Evolutionary conservation across 2,888 invertebrate species (phyloP).

Genomic region (Drosophila multiciliata): DNA sequence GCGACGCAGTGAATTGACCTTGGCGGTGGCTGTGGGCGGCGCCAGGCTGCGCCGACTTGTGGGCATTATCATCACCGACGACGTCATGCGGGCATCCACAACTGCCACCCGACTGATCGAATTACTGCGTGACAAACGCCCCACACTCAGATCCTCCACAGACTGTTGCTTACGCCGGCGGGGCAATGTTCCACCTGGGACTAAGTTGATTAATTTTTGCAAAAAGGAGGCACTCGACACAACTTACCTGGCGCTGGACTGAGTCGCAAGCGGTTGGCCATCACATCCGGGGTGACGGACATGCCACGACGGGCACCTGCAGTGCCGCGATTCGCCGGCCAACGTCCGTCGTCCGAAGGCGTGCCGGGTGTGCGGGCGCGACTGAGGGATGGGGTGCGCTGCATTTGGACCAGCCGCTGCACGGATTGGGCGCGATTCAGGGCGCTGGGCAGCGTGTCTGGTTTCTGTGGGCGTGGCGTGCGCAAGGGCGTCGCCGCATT

Average conservation of each 20-base stretch:
- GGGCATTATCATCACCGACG: conserved; percentile 81
- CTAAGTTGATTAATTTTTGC: not conserved
- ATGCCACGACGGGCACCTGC: conserved; percentile 75
- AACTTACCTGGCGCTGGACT: conserved; percentile 64
- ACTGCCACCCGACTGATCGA: conserved; percentile 84
- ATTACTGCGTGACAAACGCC: conserved; percentile 84
- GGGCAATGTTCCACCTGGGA: conserved; percentile 89
- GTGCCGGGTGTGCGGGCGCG: conserved; percentile 88
- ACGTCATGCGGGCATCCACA: conserved; percentile 84
- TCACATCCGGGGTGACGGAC: conserved; percentile 82
- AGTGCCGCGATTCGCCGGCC: conserved; percentile 86
- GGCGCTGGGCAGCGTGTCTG: conserved; percentile 86
- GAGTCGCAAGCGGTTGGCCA: conserved; percentile 77
- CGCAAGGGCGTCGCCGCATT: conserved; percentile 63
- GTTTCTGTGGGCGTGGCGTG: conserved; percentile 82
- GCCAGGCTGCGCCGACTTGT: conserved; percentile 74
- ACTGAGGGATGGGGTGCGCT: conserved; percentile 86
- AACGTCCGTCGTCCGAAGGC: conserved; percentile 89
- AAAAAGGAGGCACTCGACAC: not conserved
- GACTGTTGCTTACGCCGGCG: conserved; percentile 89
- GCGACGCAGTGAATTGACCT: conserved; percentile 86
- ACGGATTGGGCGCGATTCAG: conserved; percentile 83
- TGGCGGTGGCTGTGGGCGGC: conserved; percentile 69
- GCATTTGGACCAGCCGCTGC: conserved; percentile 78
- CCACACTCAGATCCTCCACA: conserved; percentile 86